These are phyloP conservation scores for Microplitis demolitor DNA, from an alignment of 1,140 invertebrate genomes.

Conservation along the genomic window DNA sequence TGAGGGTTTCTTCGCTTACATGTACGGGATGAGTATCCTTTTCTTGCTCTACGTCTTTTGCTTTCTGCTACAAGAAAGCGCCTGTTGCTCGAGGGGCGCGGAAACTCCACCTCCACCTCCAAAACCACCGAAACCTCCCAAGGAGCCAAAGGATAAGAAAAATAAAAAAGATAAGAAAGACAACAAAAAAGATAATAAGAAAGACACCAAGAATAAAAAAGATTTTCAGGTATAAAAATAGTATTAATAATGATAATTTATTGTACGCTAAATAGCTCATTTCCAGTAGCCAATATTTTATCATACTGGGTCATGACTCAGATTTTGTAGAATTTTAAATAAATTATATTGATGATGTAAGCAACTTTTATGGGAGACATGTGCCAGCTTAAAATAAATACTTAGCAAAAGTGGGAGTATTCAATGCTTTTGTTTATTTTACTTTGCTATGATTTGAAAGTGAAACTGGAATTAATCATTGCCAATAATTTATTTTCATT, in stretches of 20 bases:
- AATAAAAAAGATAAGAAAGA: constrained; percentile 62
- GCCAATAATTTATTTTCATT: no score
- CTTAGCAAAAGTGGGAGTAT: no score
- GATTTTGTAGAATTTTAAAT: no score
- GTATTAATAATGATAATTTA: no score
- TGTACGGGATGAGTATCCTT: constrained; percentile 92
- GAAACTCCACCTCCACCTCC: constrained; percentile 71
- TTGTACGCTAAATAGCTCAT: no score
- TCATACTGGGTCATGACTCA: not conserved
- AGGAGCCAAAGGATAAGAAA: constrained; percentile 72
- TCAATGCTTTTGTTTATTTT: no score
- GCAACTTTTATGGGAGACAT: no score
- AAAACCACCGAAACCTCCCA: constrained; percentile 76
- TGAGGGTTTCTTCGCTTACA: constrained; percentile 97
- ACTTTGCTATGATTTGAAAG: no score
- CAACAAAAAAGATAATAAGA: constrained; percentile 54
- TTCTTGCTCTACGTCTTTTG: constrained; percentile 97
- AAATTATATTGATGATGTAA: no score
- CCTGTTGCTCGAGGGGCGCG: constrained; percentile 74
- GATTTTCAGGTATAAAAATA: constrained; percentile 59
- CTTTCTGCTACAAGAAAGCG: constrained; percentile 91
- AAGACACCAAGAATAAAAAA: constrained; percentile 64
- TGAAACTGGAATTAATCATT: no score
- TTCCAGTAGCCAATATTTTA: not conserved
- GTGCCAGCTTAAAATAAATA: no score